Conservation (phyloP, 2,797 vertebrate genomes). For the Parotocinclus haroldoi region DNA sequence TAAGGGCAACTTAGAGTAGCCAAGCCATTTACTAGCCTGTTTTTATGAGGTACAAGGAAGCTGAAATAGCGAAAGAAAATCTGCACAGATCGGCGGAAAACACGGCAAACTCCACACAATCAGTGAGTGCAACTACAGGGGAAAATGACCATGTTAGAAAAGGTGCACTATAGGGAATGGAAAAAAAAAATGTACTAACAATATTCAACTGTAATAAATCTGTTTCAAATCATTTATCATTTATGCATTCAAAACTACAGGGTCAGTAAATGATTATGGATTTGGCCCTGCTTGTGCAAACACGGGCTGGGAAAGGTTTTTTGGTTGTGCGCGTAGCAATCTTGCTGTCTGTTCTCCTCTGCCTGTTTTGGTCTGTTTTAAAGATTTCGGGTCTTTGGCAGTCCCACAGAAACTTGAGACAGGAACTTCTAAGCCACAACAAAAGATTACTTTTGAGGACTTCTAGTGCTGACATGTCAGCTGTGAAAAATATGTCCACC, state of each 20-base stretch:
- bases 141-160: too few relatives aligned
- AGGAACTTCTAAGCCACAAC: not conserved
- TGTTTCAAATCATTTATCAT: constrained; percentile 4
- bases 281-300: constrained; percentile 23
- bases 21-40: too few relatives aligned
- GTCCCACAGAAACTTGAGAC: not conserved
- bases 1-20: too few relatives aligned
- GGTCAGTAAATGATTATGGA: constrained; percentile 1
- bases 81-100: too few relatives aligned
- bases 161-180: too few relatives aligned
- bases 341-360: not conserved
- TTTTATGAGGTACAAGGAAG: too few relatives aligned
- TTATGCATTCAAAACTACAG: not conserved
- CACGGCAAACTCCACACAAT: too few relatives aligned
- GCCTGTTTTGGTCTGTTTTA: constrained; percentile 2
- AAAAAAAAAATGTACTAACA: too few relatives aligned
- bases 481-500: not conserved
- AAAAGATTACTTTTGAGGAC: not conserved
- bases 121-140: too few relatives aligned
- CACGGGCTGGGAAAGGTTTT: not conserved
- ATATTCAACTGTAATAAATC: too few relatives aligned
- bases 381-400: not conserved
- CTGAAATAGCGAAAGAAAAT: too few relatives aligned
- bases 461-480: not conserved
- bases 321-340: not conserved